A percentile compares a stretch with the other conserved stretches of the same genome.
phyloP scores from a whole-genome alignment of 2,888 invertebrate species.

The Drosophila putrida region DNA sequence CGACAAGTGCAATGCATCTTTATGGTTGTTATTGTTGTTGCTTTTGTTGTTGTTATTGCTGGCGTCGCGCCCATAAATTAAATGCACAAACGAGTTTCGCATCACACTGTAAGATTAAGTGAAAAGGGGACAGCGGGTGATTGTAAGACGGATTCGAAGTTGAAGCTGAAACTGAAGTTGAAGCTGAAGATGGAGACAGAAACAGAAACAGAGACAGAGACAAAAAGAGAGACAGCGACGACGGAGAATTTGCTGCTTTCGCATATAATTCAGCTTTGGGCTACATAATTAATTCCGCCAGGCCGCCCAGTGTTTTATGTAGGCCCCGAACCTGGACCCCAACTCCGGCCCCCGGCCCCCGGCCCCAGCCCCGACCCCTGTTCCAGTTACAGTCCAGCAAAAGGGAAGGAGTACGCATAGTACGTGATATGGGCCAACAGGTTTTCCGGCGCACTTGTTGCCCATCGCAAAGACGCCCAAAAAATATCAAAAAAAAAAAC shows the following conservation, averaged over 20 bases:
- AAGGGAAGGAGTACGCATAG: slow-evolving; percentile 57
- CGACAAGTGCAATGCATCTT: slow-evolving; percentile 75
- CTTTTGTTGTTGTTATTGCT: slow-evolving; percentile 56
- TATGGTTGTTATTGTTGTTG: slow-evolving; percentile 35
- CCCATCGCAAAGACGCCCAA: slow-evolving; percentile 65
- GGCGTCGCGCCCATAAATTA: slow-evolving; percentile 80
- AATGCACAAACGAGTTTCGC: slow-evolving; percentile 80
- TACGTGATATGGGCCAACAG: slow-evolving; percentile 82
- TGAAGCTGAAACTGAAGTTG: slow-evolving; percentile 2
- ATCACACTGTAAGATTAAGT: slow-evolving; percentile 73
- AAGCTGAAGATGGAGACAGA: slow-evolving; percentile 14
- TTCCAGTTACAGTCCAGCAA: slow-evolving; percentile 25
- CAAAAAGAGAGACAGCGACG: slow-evolving; percentile 14
- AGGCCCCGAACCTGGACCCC: slow-evolving; percentile 13
- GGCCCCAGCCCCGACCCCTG: slow-evolving; percentile 8
- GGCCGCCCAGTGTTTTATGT: slow-evolving; percentile 71
- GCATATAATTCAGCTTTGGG: slow-evolving; percentile 82
- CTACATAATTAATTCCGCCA: slow-evolving; percentile 82
- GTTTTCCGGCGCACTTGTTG: slow-evolving; percentile 78
- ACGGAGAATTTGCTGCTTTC: slow-evolving; percentile 68
- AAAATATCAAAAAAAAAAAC: slow-evolving; percentile 18
- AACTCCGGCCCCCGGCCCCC: neutral
- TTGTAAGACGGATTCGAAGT: slow-evolving; percentile 25
- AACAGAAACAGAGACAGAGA: slow-evolving; percentile 14
- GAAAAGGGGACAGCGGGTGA: slow-evolving; percentile 57